Evolutionary conservation across 2,888 invertebrate genomes (phyloP), one percentile per base, ranked within the genome.

Genomic region (Keiferia lycopersicella): DNA sequence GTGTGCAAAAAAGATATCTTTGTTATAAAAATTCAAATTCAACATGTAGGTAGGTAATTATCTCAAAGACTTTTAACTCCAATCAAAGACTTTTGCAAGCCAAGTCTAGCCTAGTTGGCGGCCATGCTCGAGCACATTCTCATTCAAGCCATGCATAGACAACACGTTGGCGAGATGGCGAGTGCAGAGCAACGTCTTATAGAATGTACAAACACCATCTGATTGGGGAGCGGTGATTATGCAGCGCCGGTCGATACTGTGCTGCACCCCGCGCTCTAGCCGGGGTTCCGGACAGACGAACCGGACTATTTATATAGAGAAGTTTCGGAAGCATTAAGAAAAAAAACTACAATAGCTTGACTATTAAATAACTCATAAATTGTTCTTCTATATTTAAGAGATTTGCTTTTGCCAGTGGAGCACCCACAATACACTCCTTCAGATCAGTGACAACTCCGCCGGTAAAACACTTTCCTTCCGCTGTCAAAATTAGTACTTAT

Each of bases 211-310:
- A 60, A 45, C 60, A 45, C 41, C 26, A 30, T 48, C 60, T 30
- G 18, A 41, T 18, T 20, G n/a, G 16, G 39, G 61, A 4, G 61
- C 39, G 41, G 18, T 26, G 41, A 41, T 41, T 61, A 41, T 41
- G 39, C 57, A 63, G 65, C 59, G 68, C 72, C 68, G 74, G 70
- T 79, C 78, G 73, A 76, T 76, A 75, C 60, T 71, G 72, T 73
- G 71, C 72, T n/a, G n/a, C n/a, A n/a, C 75, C 73, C 67, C 63
- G 56, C 65, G 38, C 48, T 63, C 50, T 63, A 61, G 51, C 69
- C 50, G 65, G 11, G 3, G 16, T 16, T 18, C 50, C 20, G 20
- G 45, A 16, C n/a, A 45, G 14, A 41, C 41, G 3, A 39, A 39
- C 10, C 39, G 39, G 39, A 41, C 12, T 12, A 41, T 39, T n/a